Conservation (phyloP, 2,797 vertebrate genomes). For the Scarus forsteni region DNA sequence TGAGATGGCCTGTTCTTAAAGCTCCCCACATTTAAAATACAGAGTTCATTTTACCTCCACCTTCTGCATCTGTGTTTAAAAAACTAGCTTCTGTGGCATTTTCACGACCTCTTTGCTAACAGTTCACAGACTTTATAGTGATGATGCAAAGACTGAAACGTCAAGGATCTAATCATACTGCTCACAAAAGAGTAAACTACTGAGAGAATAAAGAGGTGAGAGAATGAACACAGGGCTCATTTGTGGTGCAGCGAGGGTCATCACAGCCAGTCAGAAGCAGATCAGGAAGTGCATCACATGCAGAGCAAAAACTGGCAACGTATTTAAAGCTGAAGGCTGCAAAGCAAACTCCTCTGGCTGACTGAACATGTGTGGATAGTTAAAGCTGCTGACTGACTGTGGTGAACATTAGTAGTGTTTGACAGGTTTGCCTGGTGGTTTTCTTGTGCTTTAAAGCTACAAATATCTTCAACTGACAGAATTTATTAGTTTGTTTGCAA, state of each 20-base stretch:
- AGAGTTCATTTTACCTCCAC: not conserved
- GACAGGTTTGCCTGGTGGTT: not conserved
- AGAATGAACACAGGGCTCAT: constrained; percentile 18
- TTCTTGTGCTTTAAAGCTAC: not conserved
- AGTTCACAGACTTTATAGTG: not conserved
- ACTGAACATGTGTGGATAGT: constrained; percentile 1
- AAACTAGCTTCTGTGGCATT: not conserved
- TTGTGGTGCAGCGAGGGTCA: constrained; percentile 25
- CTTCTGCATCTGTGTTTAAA: not conserved
- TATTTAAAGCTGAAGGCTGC: constrained; percentile 43
- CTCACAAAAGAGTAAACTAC: not conserved
- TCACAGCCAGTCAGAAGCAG: constrained; percentile 51
- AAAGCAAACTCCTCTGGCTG: constrained; percentile 36
- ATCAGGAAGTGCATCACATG: constrained; percentile 50
- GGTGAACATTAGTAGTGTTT: constrained; percentile 16
- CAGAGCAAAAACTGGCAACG: constrained; percentile 50
- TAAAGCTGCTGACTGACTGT: constrained; percentile 14
- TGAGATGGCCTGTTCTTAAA: constrained; percentile 5
- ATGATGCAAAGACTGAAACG: not conserved
- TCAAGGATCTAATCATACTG: not conserved
- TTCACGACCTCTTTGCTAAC: not conserved
- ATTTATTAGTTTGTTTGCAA: too few species aligned
- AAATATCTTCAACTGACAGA: not conserved
- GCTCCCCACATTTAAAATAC: constrained; percentile 1
- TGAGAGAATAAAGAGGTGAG: not conserved